Percentiles rank a stretch among this genome's conserved stretches.
Conservation (phyloP, 23 tunicate species). For the Botrylloides violaceus region DNA sequence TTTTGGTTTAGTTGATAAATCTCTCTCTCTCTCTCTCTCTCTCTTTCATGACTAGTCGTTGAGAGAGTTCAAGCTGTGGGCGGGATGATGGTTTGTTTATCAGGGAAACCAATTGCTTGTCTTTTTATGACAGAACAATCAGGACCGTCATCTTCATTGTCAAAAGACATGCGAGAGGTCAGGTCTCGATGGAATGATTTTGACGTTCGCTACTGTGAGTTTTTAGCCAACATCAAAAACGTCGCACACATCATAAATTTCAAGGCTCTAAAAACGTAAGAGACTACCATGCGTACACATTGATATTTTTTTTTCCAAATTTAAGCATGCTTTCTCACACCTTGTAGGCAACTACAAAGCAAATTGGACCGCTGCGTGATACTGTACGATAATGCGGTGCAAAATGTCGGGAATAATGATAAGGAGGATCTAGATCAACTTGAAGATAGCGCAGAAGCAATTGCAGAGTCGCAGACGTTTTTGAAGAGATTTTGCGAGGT, state of each 20-base stretch:
- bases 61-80: no score
- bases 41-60: no score
- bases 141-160: background rate
- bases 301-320: no score
- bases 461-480: background rate
- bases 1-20: background rate
- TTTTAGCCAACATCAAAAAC: background rate
- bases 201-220: conserved; percentile 4
- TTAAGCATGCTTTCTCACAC: background rate
- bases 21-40: no score
- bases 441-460: background rate
- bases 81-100: no score
- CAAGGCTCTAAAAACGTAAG: conserved; percentile 10
- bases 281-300: background rate
- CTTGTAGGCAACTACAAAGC: background rate
- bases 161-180: conserved; percentile 14
- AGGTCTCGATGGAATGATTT: background rate
- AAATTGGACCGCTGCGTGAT: background rate
- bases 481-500: conserved; percentile 10
- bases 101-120: no score
- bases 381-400: background rate
- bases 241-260: conserved; percentile 13
- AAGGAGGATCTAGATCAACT: background rate
- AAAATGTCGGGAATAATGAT: background rate
- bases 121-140: background rate